Evolutionary conservation across 2,797 vertebrate species (phyloP), one percentile per base, ranked within the genome.

Genomic region (Monodelphis domestica): DNA sequence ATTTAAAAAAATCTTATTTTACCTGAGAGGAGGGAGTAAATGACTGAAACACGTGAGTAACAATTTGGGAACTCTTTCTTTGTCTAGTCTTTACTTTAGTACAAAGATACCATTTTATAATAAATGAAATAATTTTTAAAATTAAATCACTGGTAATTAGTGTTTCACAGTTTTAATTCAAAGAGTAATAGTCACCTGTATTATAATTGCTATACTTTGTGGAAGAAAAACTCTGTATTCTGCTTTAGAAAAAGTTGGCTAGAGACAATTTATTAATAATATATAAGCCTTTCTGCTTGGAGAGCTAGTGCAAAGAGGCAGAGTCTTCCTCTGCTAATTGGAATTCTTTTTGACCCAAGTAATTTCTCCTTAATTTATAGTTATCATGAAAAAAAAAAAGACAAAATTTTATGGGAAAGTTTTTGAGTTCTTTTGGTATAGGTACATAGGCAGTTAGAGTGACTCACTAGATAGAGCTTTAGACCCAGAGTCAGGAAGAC

Each of bases 41-140:
- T 51, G 4, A 3, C 53, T 26, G 95, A 91, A 94, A 92, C 38
- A 53, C 50, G 30, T 63, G 33, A 92, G 5, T 50, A 84, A 3
- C 15, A 54, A 89, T 92, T 89, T 63, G 70, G 53, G 57, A 51
- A 92, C 51, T 95, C 93, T 24, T 91, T 94, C 70, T 95, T 88
- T 78, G 45, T 50, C 87, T 57, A 93, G 15, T 17, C 55, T 93
- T 95, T 50, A 53, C 12, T 33, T 88, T 95, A 70, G 87, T 11
- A 89, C 84, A 94, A 70, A 89, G 38, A 84, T 93, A 87, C 30
- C 50, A 45, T 87, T 89, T 95, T 92, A 54, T 29, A 45, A 56
- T 87, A 94, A 95, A 90, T 84, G 89, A 92, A 91, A 87, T 54
- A 15, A 96, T 93, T 95, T 95, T 89, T 90, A 45, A 33, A 95